Evolutionary conservation across 1,140 invertebrate genomes (phyloP), one percentile per base, ranked within the genome.

Genomic region (Caenorhabditis briggsae): DNA sequence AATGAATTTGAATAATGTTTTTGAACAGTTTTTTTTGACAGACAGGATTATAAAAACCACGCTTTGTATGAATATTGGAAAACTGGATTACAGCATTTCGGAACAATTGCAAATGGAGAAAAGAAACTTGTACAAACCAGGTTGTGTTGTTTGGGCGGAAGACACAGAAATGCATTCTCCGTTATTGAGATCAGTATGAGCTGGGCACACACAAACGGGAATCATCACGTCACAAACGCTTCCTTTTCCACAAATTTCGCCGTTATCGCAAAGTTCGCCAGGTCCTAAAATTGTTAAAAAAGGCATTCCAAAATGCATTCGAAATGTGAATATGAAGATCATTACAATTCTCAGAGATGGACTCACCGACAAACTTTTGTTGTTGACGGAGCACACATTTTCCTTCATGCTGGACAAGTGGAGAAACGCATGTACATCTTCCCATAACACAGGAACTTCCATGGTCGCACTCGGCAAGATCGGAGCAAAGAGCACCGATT

Each of bases 201-300:
- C 58, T 1, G 89, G 88, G 61, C 91, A 92, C n/a, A 92, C 91
- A 83, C 91, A 92, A 46, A 92, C 87, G 14, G 90, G 91, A 43
- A 92, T 91, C 53, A 89, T 82, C 16, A 58, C 25, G 78, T 92
- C 89, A 83, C 91, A 92, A 33, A 92, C 70, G n/a, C 91, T 89
- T 8, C 91, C 91, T 64, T 83, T 85, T 12, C 23, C 55, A 82
- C 91, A 92, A 16, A 89, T 64, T 70, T 92, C 88, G 20, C 90
- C 91, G 33, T 89, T 84, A 48, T 92, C 90, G 85, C 91, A 91
- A 8, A 89, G 84, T 41, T 92, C 91, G 48, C 91, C 91, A 20
- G 92, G 91, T 33, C 91, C 90, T 92, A 53, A 82, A 89, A 41
- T 23, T 25, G 56, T 86, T 65, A 56, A 9, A 61, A 55, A 78